A percentile compares a stretch with the other conserved stretches of the same genome.
phyloP scores from a whole-genome alignment of 2,888 invertebrate species.

The Zaprionus lineosus region DNA sequence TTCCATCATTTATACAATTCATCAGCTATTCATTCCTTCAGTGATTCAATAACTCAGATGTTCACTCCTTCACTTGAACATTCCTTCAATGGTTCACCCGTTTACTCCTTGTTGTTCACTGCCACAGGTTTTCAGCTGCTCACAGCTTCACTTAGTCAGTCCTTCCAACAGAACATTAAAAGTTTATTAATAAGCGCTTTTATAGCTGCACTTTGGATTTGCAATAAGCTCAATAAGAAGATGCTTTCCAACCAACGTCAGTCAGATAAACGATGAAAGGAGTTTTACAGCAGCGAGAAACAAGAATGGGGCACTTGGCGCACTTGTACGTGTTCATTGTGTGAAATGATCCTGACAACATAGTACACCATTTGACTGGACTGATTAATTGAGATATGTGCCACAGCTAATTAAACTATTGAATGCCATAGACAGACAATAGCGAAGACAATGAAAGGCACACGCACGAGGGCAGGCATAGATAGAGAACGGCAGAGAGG shows the following conservation, averaged over 20 bases:
- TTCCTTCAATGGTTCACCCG: too few relatives aligned
- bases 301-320: slow-evolving; percentile 1
- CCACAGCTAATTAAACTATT: slow-evolving; percentile 47
- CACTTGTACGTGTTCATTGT: slow-evolving; percentile 46
- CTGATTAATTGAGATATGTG: slow-evolving; percentile 40
- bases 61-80: too few relatives aligned
- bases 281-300: background rate
- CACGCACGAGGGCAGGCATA: too few relatives aligned
- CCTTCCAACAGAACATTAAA: slow-evolving; percentile 9
- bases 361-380: slow-evolving; percentile 19
- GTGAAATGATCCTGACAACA: too few relatives aligned
- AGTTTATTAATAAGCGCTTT: slow-evolving; percentile 54
- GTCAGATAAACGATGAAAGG: background rate
- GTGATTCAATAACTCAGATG: too few relatives aligned
- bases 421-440: slow-evolving; percentile 33
- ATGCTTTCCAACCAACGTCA: too few relatives aligned
- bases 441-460: slow-evolving; percentile 19
- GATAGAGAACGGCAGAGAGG: background rate
- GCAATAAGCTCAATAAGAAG: slow-evolving; percentile 2
- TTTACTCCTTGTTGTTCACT: too few relatives aligned
- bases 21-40: too few relatives aligned
- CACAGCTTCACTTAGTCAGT: too few relatives aligned
- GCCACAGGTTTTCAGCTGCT: slow-evolving; percentile 9
- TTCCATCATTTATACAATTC: too few relatives aligned
- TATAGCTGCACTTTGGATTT: slow-evolving; percentile 5